phyloP scores from a whole-genome alignment of 35 echinoderm and acorn worm genomes.

The Chiridota heheva region DNA sequence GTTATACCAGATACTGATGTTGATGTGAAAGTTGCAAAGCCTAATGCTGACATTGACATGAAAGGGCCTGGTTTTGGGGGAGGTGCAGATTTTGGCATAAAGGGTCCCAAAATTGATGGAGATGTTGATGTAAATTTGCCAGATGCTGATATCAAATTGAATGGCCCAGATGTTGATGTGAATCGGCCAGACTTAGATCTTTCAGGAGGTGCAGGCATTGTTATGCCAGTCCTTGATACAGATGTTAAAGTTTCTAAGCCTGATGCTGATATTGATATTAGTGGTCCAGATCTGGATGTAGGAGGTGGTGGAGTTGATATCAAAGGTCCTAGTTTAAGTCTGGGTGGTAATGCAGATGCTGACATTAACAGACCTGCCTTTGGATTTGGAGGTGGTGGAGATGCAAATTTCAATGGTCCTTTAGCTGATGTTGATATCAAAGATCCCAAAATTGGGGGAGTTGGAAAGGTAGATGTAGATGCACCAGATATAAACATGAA shows the following conservation, averaged over 20 bases:
- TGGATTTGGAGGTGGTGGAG: constrained; percentile 30
- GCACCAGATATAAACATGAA: neutral
- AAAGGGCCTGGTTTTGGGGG: no score
- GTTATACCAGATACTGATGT: no score
- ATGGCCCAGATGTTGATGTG: constrained; percentile 22
- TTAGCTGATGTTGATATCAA: no score
- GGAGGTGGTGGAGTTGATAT: constrained; percentile 25
- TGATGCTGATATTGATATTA: constrained; percentile 22
- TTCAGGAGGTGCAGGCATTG: constrained; percentile 33
- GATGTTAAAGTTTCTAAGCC: constrained; percentile 40
- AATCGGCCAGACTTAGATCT: constrained; percentile 45
- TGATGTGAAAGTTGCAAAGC: no score
- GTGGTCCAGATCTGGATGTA: constrained; percentile 23
- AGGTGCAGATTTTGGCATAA: no score
- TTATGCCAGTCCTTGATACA: constrained; percentile 17
- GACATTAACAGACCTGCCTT: constrained; percentile 41
- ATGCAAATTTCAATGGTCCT: no score
- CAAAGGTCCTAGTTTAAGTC: constrained; percentile 1
- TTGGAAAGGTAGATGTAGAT: neutral
- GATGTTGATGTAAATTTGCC: constrained; percentile 22
- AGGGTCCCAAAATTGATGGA: neutral
- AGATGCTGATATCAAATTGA: neutral
- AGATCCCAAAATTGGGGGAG: no score
- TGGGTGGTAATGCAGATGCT: constrained; percentile 15
- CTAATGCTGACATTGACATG: no score